Percentiles rank a stretch among this genome's conserved stretches.
Evolutionary conservation across 2,113 vertebrate species (phyloP).

Genomic region (Mohoua ochrocephala): DNA sequence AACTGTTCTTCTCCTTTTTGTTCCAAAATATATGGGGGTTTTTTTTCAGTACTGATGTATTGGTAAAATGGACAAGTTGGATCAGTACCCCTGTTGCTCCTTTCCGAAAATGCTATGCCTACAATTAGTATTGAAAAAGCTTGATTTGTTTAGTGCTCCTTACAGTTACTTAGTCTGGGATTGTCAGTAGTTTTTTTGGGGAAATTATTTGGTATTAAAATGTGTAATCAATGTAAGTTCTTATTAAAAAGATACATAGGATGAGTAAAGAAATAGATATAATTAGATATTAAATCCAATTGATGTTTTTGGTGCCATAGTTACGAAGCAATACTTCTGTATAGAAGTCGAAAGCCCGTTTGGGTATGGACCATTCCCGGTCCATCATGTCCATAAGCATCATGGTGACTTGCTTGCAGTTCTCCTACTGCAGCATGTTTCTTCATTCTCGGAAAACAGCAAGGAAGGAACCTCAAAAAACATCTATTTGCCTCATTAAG

Average conservation of each 20-base stretch:
- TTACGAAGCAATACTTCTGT: not conserved
- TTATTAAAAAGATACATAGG: not conserved
- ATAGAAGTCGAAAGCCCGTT: not conserved
- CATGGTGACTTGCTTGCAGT: rapidly evolving
- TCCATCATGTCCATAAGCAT: not conserved
- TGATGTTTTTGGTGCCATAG: not conserved
- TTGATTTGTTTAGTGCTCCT: not conserved
- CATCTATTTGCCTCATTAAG: rapidly evolving
- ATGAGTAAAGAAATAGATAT: not conserved
- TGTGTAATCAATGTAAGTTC: not conserved
- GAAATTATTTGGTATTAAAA: not conserved
- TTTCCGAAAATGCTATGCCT: not conserved
- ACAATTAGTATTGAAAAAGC: not conserved
- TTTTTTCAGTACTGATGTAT: not conserved
- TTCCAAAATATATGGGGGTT: not conserved
- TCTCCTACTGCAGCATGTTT: not conserved
- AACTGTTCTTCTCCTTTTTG: not conserved
- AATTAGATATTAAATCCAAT: not conserved
- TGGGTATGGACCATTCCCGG: not conserved
- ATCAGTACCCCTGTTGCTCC: not conserved
- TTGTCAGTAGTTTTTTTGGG: not conserved
- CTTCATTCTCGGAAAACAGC: not conserved
- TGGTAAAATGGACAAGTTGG: not conserved
- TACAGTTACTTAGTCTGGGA: not conserved
- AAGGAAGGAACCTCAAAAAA: not conserved